Base-by-base conservation (phyloP, 2,888 invertebrate species). In the Pachymerium ferrugineum region DNA sequence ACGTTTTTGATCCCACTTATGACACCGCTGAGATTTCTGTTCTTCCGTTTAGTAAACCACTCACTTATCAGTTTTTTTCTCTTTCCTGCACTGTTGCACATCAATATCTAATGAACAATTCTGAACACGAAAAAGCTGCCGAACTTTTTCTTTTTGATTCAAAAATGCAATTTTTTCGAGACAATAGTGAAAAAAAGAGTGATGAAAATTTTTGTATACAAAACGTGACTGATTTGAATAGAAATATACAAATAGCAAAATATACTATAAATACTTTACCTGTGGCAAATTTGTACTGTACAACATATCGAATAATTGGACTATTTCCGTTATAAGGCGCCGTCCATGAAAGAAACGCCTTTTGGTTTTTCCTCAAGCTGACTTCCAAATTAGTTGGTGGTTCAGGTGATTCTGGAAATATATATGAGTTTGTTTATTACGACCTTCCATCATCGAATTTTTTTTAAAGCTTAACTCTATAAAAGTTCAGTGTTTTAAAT, bases 241-340 rank as follows among this genome's bases (percentile, higher is more conserved):
- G 54, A 16, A 12, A 38, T 16, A 38, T 12, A 38, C 14, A 38
- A 38, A 38, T 38, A 4, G 2, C 14, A 16, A 16, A 38, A 38
- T 38, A 38, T 4, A 12, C 16, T 38, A 38, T 38, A 28, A 28
- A 4, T 8, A 42, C 35, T 54, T 76, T 77, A 82, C 83, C 83
- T 79, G 82, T 82, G 33, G 82, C 80, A 77, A 92, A 90, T 84
- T 94, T 94, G 84, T 93, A 94, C 83, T 94, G 94, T 81, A 95
- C 93, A 76, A 92, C 89, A 84, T 93, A 94, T 82, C 91, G 89
- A 80, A 89, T 92, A 79, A 94, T 90, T 0, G 91, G 92, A 3
- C 93, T 93, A 82, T 94, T 94, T 79, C 94, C 94, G 80, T 93
- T 92, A 82, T 94, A 95, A 70, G 94, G 94, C 76, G 94, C 91